Evolutionary conservation across 2,797 vertebrate species (phyloP).

Genomic region (Sphenodon punctatus): DNA sequence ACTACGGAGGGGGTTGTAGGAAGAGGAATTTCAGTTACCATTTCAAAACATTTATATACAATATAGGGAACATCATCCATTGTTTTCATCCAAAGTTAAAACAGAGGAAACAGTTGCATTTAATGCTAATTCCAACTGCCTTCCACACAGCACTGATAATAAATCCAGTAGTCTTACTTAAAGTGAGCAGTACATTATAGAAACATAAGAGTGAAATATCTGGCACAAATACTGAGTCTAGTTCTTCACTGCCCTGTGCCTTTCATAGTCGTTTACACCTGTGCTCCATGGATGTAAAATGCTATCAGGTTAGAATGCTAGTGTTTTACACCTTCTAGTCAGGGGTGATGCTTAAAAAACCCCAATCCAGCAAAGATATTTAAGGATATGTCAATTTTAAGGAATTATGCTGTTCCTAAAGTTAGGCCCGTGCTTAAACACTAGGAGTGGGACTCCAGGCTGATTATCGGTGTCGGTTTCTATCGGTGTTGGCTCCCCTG

Average conservation of each 20-base stretch:
- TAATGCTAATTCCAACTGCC: background rate
- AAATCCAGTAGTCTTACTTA: background rate
- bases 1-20: too few species aligned
- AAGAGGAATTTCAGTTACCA: too few species aligned
- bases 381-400: background rate
- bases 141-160: background rate
- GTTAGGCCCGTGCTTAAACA: background rate
- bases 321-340: background rate
- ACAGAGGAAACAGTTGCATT: background rate
- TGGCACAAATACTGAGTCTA: background rate
- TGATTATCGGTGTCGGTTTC: too few species aligned
- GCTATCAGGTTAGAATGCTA: background rate
- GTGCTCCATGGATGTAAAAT: background rate
- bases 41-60: too few species aligned
- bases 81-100: background rate
- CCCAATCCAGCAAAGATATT: background rate
- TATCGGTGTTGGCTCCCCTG: too few species aligned
- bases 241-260: background rate
- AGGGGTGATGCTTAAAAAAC: background rate
- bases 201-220: too few species aligned
- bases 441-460: too few species aligned
- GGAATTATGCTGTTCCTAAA: background rate
- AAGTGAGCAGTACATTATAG: background rate
- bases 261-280: background rate
- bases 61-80: too few species aligned